Percentiles rank a stretch among this genome's conserved stretches.
phyloP scores from a whole-genome alignment of 2,888 invertebrate species.

The Eudemis profundana region DNA sequence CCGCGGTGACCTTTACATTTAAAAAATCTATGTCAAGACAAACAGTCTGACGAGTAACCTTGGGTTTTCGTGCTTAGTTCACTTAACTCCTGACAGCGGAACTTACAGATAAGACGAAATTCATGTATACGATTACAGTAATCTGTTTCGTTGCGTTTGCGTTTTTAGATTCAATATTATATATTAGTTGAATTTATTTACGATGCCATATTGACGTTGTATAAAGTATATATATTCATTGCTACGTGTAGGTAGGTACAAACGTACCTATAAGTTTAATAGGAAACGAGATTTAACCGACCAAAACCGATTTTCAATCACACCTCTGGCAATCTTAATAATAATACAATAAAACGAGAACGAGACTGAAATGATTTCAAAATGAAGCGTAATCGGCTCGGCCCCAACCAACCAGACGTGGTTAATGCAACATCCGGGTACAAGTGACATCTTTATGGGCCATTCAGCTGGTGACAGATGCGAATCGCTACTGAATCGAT shows the following conservation, averaged over 20 bases:
- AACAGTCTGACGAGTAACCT: conserved; percentile 22
- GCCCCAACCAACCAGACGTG: conserved; percentile 41
- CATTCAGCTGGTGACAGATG: conserved; percentile 33
- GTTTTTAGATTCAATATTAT: conserved; percentile 1
- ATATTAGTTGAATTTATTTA: too few relatives aligned
- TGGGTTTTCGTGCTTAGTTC: conserved; percentile 34
- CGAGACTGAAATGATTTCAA: conserved; percentile 30
- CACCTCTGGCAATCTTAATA: neutral
- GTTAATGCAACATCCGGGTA: conserved; percentile 61
- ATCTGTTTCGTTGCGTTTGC: conserved; percentile 2
- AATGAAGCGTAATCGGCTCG: conserved; percentile 41
- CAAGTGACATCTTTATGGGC: conserved; percentile 77
- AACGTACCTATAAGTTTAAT: too few relatives aligned
- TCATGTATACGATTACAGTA: conserved; percentile 31
- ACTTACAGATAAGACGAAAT: conserved; percentile 31
- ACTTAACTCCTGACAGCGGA: conserved; percentile 40
- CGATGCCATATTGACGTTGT: too few relatives aligned
- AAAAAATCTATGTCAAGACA: conserved; percentile 9
- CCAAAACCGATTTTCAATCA: neutral
- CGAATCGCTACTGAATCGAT: conserved; percentile 20
- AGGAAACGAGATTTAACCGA: neutral
- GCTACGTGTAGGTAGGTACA: too few relatives aligned
- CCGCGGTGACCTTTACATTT: neutral
- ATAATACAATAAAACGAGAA: conserved; percentile 20
- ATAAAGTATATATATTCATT: too few relatives aligned